phyloP scores from a whole-genome alignment of 2,797 vertebrate species.

The Dipus sagitta region DNA sequence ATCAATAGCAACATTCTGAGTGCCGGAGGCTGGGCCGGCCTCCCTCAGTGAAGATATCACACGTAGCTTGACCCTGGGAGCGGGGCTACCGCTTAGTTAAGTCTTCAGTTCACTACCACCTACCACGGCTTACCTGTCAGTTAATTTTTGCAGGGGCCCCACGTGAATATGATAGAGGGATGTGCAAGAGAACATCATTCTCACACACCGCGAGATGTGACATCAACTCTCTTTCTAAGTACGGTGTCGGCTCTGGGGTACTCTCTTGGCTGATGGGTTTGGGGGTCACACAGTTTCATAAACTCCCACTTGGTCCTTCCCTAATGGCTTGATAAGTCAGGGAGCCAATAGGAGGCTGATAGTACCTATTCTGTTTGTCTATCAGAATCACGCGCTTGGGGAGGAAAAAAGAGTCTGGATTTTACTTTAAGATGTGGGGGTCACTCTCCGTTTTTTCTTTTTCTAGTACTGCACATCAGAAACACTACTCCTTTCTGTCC shows the following conservation, averaged over 20 bases:
- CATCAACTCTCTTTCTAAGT: slow-evolving; percentile 5
- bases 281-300: neutral
- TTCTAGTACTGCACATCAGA: neutral
- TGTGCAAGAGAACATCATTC: neutral
- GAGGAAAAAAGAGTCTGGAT: neutral
- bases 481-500: neutral
- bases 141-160: neutral
- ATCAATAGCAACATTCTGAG: slow-evolving; percentile 70
- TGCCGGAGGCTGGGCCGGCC: slow-evolving; percentile 67
- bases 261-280: neutral
- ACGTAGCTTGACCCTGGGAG: slow-evolving; percentile 32
- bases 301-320: neutral
- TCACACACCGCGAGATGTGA: neutral
- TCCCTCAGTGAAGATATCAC: slow-evolving; percentile 58
- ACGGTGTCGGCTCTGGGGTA: neutral
- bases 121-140: neutral
- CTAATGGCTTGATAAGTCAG: neutral
- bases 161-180: neutral
- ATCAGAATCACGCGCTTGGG: neutral
- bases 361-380: neutral
- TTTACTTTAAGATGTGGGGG: neutral
- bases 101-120: neutral
- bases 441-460: neutral
- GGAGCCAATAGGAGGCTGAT: neutral
- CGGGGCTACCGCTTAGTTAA: slow-evolving; percentile 9